Percentiles rank a stretch among this genome's conserved stretches.
Conservation (phyloP, 1,140 invertebrate species). For the Coelopa frigida region DNA sequence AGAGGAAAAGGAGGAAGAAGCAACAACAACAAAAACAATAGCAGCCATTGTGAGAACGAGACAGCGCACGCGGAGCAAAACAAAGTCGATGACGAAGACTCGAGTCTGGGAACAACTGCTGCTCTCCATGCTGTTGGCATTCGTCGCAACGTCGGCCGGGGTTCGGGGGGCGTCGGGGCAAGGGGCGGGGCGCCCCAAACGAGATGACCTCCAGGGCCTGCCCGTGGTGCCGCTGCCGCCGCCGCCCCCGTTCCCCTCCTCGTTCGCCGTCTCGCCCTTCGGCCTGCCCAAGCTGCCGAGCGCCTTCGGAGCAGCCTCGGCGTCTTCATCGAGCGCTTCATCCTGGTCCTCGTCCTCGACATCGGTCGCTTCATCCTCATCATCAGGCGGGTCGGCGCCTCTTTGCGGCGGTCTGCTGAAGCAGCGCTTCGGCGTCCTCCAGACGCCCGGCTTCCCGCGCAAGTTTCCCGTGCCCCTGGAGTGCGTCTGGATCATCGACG, state of each 20-base stretch:
- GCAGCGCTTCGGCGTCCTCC: constrained; percentile 58
- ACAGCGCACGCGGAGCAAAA: no score
- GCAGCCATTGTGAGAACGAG: no score
- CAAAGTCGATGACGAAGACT: background rate
- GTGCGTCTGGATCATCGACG: constrained; percentile 81
- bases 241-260: constrained; percentile 31
- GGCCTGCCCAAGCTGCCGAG: no score
- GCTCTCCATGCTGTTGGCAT: background rate
- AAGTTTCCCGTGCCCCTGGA: constrained; percentile 71
- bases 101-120: background rate
- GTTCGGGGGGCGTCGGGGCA: no score
- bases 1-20: no score
- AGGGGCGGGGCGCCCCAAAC: no score
- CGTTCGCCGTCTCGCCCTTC: constrained; percentile 21
- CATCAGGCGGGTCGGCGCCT: no score
- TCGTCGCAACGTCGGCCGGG: no score
- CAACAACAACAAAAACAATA: no score
- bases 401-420: constrained; percentile 57
- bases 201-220: no score
- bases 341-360: constrained; percentile 9
- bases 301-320: constrained; percentile 1
- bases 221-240: constrained; percentile 35
- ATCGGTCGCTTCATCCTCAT: constrained; percentile 4
- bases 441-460: constrained; percentile 75
- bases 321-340: background rate